These are phyloP conservation scores for Alsophila aescularia DNA, from an alignment of 2,888 invertebrate species.

Conservation along the genomic window DNA sequence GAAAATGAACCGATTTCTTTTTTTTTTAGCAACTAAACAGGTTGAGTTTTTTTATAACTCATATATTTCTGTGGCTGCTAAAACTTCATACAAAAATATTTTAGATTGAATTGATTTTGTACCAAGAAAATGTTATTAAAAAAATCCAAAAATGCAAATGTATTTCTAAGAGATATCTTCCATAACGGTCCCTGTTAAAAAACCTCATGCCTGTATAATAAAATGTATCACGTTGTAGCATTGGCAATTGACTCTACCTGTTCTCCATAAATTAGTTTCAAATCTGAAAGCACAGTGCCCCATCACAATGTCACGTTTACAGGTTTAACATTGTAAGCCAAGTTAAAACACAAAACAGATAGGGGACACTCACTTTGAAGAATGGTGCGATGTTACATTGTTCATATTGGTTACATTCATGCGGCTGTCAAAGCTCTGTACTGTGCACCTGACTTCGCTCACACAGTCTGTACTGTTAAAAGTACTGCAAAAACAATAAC, in stretches of 20 bases:
- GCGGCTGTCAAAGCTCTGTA: conserved; percentile 81
- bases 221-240: conserved; percentile 6
- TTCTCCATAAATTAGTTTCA: not conserved
- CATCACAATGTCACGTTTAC: conserved; percentile 8
- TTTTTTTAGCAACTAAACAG: too few relatives aligned
- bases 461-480: conserved; percentile 83
- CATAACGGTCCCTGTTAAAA: too few relatives aligned
- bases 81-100: too few relatives aligned
- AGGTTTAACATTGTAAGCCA: conserved; percentile 20
- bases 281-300: not conserved
- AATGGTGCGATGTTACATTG: conserved; percentile 73
- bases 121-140: too few relatives aligned
- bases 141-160: too few relatives aligned
- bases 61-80: too few relatives aligned
- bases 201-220: too few relatives aligned
- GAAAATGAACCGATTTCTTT: too few relatives aligned
- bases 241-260: not conserved
- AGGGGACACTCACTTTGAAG: conserved; percentile 74
- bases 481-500: conserved; percentile 80
- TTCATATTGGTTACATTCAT: conserved; percentile 79
- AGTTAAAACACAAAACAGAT: conserved; percentile 34
- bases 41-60: too few relatives aligned
- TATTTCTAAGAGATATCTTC: too few relatives aligned
- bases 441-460: conserved; percentile 77
- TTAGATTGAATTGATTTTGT: too few relatives aligned